A percentile compares a stretch with the other conserved stretches of the same genome.
phyloP scores from a whole-genome alignment of 2,888 invertebrate genomes.

The Adelognathus sp. region DNA sequence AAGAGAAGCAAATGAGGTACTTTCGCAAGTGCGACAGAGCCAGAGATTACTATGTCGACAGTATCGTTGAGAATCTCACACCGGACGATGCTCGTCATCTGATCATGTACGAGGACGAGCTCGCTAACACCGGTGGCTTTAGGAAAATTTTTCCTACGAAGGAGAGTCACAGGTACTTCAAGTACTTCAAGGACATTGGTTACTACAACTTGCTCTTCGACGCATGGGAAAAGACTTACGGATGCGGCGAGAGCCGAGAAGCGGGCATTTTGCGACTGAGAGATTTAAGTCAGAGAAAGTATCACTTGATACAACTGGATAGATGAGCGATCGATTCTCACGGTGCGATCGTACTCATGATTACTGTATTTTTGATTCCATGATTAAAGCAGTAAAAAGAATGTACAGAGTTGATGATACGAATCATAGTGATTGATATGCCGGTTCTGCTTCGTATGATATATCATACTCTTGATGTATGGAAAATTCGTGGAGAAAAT shows the following conservation, averaged over 20 bases:
- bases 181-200: slow-evolving; percentile 90
- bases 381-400: no score
- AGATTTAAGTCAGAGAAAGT: slow-evolving; percentile 78
- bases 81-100: slow-evolving; percentile 95
- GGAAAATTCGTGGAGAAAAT: no score
- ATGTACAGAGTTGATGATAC: no score
- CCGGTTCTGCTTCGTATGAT: no score
- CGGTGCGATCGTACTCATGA: background rate
- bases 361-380: background rate
- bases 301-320: slow-evolving; percentile 70
- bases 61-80: slow-evolving; percentile 89
- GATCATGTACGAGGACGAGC: slow-evolving; percentile 93
- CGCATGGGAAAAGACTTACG: slow-evolving; percentile 89
- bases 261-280: slow-evolving; percentile 71
- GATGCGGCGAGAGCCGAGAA: slow-evolving; percentile 86
- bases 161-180: slow-evolving; percentile 89
- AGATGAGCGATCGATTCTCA: background rate
- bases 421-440: no score
- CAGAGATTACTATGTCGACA: slow-evolving; percentile 85
- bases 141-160: slow-evolving; percentile 93
- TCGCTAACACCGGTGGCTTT: slow-evolving; percentile 85
- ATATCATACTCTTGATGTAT: no score
- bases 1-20: slow-evolving; percentile 70
- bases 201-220: slow-evolving; percentile 96
- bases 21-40: slow-evolving; percentile 61